Conservation (phyloP, 1,140 invertebrate species). For the Ceratoteleas bidentatus region DNA sequence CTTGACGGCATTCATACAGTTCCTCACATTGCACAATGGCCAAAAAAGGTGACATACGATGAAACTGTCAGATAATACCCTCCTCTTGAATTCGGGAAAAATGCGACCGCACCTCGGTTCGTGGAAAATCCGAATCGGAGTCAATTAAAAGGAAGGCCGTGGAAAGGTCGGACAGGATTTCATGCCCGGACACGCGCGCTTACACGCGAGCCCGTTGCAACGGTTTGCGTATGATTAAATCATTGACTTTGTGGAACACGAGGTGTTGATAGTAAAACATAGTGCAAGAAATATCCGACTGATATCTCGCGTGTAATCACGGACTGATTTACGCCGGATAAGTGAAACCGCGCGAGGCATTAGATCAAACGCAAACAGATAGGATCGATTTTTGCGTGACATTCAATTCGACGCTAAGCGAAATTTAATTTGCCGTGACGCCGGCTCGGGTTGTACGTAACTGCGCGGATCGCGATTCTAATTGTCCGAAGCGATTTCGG, state of each 20-base stretch:
- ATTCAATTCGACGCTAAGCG: constrained; percentile 37
- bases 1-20: too few species aligned
- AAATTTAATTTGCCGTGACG: constrained; percentile 30
- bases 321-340: constrained; percentile 62
- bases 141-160: constrained; percentile 28
- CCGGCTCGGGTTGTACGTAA: too few species aligned
- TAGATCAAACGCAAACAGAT: constrained; percentile 57
- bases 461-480: too few species aligned
- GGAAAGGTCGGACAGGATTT: constrained; percentile 10
- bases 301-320: constrained; percentile 66
- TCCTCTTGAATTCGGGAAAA: too few species aligned
- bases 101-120: too few species aligned
- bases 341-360: constrained; percentile 52
- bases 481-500: too few species aligned
- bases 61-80: too few species aligned
- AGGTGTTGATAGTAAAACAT: constrained; percentile 67
- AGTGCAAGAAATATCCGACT: constrained; percentile 64
- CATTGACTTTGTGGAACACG: constrained; percentile 54
- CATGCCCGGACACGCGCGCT: background rate
- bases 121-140: constrained; percentile 5
- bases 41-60: too few species aligned
- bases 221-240: constrained; percentile 60
- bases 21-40: too few species aligned
- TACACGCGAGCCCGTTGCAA: background rate
- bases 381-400: constrained; percentile 56